A percentile compares a stretch with the other conserved stretches of the same genome.
phyloP scores from a whole-genome alignment of 2,888 invertebrate genomes.

The Melitaea athalia region DNA sequence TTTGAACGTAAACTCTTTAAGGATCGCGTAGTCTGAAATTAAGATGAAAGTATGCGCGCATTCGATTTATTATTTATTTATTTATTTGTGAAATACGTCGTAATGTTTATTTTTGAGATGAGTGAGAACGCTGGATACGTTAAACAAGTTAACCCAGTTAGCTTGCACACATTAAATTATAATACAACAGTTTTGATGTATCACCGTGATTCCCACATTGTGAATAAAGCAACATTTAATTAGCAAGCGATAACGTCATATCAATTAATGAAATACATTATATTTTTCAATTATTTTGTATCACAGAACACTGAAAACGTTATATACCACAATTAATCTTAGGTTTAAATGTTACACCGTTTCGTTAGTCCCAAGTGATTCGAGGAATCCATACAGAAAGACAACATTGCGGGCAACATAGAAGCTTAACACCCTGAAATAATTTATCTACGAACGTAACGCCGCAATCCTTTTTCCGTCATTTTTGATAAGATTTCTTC shows the following conservation, averaged over 20 bases:
- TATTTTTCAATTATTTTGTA: slow-evolving; percentile 15
- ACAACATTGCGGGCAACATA: slow-evolving; percentile 60
- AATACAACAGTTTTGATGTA: slow-evolving; percentile 9
- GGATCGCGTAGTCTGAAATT: background rate
- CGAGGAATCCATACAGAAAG: slow-evolving; percentile 43
- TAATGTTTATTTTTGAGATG: slow-evolving; percentile 21
- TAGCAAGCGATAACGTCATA: slow-evolving; percentile 43
- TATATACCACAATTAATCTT: slow-evolving; percentile 39
- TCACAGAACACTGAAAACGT: slow-evolving; percentile 25
- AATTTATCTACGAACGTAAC: slow-evolving; percentile 71
- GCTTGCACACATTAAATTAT: slow-evolving; percentile 15
- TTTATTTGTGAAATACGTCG: slow-evolving; percentile 8
- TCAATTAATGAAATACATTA: slow-evolving; percentile 31
- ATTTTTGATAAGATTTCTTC: slow-evolving; percentile 44
- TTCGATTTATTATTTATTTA: slow-evolving; percentile 15
- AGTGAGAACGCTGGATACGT: slow-evolving; percentile 3
- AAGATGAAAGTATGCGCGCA: background rate
- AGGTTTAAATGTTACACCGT: slow-evolving; percentile 34
- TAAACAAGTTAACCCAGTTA: slow-evolving; percentile 11
- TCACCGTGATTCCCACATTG: slow-evolving; percentile 11
- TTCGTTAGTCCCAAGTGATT: slow-evolving; percentile 37
- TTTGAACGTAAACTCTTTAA: background rate
- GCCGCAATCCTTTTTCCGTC: slow-evolving; percentile 49
- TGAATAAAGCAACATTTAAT: slow-evolving; percentile 19
- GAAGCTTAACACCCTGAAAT: slow-evolving; percentile 69